Conservation (phyloP, 2,797 vertebrate species). For the Tokudaia muenninki region DNA sequence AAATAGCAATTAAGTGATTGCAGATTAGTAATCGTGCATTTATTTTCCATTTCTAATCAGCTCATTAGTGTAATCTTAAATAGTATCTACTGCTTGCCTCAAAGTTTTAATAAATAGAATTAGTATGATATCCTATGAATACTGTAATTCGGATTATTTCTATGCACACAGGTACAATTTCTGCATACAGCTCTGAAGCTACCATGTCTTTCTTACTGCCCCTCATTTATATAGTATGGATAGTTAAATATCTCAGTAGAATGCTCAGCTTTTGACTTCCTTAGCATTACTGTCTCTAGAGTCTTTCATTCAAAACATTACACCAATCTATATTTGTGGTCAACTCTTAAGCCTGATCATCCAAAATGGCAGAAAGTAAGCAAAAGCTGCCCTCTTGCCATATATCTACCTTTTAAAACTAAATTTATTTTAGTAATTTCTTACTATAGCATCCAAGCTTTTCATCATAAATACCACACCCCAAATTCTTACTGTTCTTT, state of each 20-base stretch:
- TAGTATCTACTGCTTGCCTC: conserved; percentile 12
- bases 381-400: neutral
- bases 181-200: too few relatives aligned
- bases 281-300: neutral
- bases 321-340: neutral
- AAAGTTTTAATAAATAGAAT: conserved; percentile 8
- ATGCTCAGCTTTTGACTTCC: neutral
- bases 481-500: neutral
- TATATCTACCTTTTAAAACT: neutral
- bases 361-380: neutral
- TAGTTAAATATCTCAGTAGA: neutral
- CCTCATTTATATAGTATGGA: neutral
- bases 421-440: neutral
- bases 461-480: neutral
- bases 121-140: neutral
- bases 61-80: conserved; percentile 41
- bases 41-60: conserved; percentile 35
- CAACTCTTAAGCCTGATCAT: neutral
- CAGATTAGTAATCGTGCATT: conserved; percentile 26
- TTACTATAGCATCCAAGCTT: neutral
- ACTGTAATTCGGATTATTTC: neutral
- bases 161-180: neutral
- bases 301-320: neutral
- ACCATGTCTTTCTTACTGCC: neutral
- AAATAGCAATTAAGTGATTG: conserved; percentile 44